Base-by-base conservation (phyloP, 2,888 invertebrate genomes). In the Oscheius sp. region DNA sequence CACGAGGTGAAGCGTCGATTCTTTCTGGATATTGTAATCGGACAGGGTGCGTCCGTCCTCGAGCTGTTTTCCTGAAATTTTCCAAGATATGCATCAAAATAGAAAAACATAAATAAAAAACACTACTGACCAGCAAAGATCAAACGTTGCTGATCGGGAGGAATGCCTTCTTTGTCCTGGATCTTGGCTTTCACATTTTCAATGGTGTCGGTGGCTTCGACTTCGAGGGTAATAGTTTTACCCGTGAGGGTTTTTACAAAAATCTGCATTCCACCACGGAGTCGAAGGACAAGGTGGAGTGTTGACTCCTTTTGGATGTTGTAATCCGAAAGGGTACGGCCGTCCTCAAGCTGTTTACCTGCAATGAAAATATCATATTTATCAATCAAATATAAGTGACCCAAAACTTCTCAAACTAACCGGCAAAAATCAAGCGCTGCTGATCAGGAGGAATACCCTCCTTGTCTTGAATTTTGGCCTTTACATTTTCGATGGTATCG, bases 211-310 rank as follows among this genome's bases (percentile, higher is more conserved):
- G 41, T 6, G 21, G 61, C 61, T n/a, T 41, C 61, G n/a, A 61
- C 61, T 45, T 61, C 61, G 12, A 61, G 43, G n/a, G 61, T 61
- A 41, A 61, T 61, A 2, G 95, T 95, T 90, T 95, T 95, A 87
- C 95, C 95, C 88, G 94, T 94, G 59, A 95, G 92, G 13, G 80
- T 80, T 91, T 95, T 95, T 13, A 49, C 95, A 90, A 95, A 96
- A 91, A 96, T 96, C 92, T 96, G 96, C 95, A 35, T 61, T n/a
- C n/a, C n/a, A n/a, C n/a, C n/a, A n/a, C n/a, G n/a, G n/a, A n/a
- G n/a, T n/a, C n/a, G n/a, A n/a, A n/a, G n/a, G n/a, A n/a, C n/a
- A n/a, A n/a, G n/a, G n/a, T n/a, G n/a, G n/a, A n/a, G n/a, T n/a
- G n/a, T n/a, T n/a, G n/a, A n/a, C n/a, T n/a, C n/a, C n/a, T n/a